Evolutionary conservation across 2,113 vertebrate species (phyloP).

Genomic region (Lepidothrix coronata): DNA sequence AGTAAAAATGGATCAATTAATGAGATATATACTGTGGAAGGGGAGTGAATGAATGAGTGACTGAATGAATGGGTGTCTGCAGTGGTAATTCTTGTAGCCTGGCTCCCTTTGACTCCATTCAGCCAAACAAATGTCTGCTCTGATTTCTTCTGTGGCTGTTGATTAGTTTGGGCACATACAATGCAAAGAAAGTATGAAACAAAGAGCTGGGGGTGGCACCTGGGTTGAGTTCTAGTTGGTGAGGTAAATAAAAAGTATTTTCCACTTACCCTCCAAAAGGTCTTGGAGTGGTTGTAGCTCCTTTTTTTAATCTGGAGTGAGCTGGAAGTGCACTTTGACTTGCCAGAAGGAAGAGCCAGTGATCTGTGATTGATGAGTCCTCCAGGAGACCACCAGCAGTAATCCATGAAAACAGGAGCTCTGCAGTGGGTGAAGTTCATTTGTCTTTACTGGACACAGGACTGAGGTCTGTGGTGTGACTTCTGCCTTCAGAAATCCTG

Average conservation of each 20-base stretch:
- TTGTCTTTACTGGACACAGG: neutral
- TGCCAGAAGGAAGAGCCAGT: neutral
- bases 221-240: neutral
- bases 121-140: neutral
- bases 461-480: neutral
- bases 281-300: neutral
- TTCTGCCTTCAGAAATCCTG: neutral
- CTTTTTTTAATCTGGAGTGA: neutral
- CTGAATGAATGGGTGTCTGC: neutral
- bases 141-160: neutral
- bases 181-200: neutral
- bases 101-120: neutral
- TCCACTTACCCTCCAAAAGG: neutral
- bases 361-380: neutral
- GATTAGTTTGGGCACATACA: neutral
- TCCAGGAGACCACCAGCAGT: neutral
- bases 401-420: neutral
- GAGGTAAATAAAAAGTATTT: neutral
- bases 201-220: neutral
- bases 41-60: neutral
- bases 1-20: neutral
- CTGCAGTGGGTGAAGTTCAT: neutral
- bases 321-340: neutral
- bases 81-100: neutral
- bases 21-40: neutral